Percentiles rank a stretch among this genome's conserved stretches.
These are phyloP conservation scores for Rotaria socialis DNA, from an alignment of 2,888 invertebrate genomes.

Conservation along the genomic window DNA sequence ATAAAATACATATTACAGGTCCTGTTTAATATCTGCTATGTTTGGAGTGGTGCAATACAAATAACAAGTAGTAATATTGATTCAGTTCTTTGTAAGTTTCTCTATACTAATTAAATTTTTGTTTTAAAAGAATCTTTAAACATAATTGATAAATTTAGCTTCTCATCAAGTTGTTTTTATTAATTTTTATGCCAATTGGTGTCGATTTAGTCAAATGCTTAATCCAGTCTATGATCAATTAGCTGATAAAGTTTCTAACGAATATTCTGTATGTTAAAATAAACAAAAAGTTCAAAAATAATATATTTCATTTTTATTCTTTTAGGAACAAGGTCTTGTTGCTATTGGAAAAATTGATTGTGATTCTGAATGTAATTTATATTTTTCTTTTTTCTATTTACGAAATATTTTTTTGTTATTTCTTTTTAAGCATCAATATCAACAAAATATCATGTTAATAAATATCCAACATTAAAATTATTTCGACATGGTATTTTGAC, in stretches of 20 bases:
- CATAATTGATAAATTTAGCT: constrained; percentile 66
- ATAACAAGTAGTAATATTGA: constrained; percentile 9
- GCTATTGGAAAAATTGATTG: constrained; percentile 95
- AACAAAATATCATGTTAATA: constrained; percentile 57
- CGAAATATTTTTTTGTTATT: no score
- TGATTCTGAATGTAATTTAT: constrained; percentile 72
- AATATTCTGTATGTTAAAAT: constrained; percentile 65
- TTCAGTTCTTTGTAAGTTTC: neutral
- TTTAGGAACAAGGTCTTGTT: constrained; percentile 69
- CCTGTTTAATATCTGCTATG: no score
- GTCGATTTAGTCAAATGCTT: constrained; percentile 91
- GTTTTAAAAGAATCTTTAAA: neutral
- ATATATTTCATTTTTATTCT: neutral
- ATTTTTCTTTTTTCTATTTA: no score
- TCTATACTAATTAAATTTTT: neutral
- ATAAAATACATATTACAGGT: no score
- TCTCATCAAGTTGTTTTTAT: constrained; percentile 92
- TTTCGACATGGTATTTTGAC: constrained; percentile 66
- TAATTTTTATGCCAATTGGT: constrained; percentile 98
- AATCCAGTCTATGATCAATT: constrained; percentile 94
- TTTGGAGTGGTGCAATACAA: neutral
- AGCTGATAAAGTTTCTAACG: constrained; percentile 72
- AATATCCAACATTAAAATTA: constrained; percentile 94
- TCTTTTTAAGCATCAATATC: constrained; percentile 1
- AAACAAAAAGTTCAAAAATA: neutral